Base-by-base conservation (phyloP, 23 tunicate species). In the Ciona savignyi region DNA sequence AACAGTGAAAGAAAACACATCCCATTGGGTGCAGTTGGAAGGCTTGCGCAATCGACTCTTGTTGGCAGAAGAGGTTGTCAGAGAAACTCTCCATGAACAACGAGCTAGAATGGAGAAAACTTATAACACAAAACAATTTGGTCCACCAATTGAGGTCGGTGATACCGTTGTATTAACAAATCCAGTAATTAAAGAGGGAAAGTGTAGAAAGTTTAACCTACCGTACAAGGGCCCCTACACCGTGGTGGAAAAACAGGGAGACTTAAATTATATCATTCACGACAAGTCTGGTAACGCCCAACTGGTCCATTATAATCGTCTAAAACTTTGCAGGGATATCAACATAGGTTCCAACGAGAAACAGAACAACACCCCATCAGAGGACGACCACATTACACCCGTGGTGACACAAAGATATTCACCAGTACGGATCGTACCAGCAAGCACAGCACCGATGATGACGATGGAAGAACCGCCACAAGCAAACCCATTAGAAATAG, bases 281-380 rank as follows among this genome's bases (percentile, higher is more conserved):
- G 70, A 61, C 65, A 1, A 2, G 2, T 27, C 24, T 2, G 65
- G 70, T 1, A 66, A 66, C 3, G 19, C 2, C n/a, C 20, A 66
- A 66, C 33, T 66, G 1, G 70, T 66, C 6, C 70, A 66, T 66
- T 66, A 21, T 9, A 66, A 66, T 25, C 29, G 70, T 1, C 23
- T 66, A n/a, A 66, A 66, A 19, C 70, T 3, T 2, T 23, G 4
- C 65, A 71, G 26, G 26, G 75, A 35, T 31, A 4, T n/a, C 23
- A 34, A 34, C 26, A 27, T 20, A 49, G 61, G 20, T 15, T 15
- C 15, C 19, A 20, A 49, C 61, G 61, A 49, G 61, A n/a, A 30
- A 34, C 72, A n/a, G 32, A 29, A 25, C 29, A 28, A 15, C 29
- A 28, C 30, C 6, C 72, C n/a, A n/a, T n/a, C n/a, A n/a, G n/a